phyloP scores from a whole-genome alignment of 2,888 invertebrate species.

The Auanema sp. region DNA sequence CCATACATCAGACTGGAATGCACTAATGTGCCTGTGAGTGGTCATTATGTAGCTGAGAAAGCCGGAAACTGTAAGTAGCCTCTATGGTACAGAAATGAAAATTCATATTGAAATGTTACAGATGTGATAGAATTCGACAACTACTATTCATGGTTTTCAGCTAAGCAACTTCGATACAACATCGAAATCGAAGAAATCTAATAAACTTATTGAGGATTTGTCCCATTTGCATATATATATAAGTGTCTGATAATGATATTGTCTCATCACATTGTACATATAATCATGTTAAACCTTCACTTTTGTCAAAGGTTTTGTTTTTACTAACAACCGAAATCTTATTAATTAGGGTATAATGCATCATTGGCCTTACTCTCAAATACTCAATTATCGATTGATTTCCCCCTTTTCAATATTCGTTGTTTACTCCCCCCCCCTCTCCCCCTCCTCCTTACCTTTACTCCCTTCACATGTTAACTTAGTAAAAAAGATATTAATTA shows the following conservation, averaged over 20 bases:
- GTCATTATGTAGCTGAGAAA: constrained; percentile 50
- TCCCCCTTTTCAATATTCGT: no score
- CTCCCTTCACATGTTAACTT: no score
- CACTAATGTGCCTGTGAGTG: constrained; percentile 59
- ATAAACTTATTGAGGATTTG: background rate
- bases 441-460: no score
- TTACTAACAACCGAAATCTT: no score
- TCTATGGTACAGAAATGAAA: background rate
- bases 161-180: constrained; percentile 63
- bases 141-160: constrained; percentile 63
- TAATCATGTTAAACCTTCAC: no score
- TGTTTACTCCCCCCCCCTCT: no score
- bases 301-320: no score
- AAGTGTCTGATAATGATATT: constrained; percentile 4
- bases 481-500: no score
- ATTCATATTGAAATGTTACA: constrained; percentile 29
- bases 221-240: constrained; percentile 1
- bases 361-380: no score
- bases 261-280: no score
- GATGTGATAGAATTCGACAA: constrained; percentile 64
- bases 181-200: constrained; percentile 57
- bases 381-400: no score
- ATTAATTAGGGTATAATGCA: no score
- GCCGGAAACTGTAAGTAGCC: constrained; percentile 58
- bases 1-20: constrained; percentile 64